Percentiles rank a stretch among this genome's conserved stretches.
Evolutionary conservation across 2,113 vertebrate genomes (phyloP).

Genomic region (Mustela lutreola): DNA sequence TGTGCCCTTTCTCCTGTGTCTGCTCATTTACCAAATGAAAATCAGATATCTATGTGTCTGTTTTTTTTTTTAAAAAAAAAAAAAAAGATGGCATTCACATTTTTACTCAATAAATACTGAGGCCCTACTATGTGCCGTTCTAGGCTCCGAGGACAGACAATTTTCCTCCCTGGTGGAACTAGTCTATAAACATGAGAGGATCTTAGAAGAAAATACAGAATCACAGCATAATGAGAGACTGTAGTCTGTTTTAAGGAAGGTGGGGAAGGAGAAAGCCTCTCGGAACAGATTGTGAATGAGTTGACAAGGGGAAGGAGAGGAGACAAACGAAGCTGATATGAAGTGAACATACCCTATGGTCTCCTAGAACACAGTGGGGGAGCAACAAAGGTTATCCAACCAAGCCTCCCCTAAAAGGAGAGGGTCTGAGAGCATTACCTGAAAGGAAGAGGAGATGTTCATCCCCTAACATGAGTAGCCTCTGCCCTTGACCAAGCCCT

Average conservation of each 20-base stretch:
- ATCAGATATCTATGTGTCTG: background rate
- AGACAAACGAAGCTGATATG: background rate
- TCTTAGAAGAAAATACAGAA: background rate
- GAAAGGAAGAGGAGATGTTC: background rate
- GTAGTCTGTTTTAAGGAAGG: background rate
- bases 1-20: background rate
- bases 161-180: background rate
- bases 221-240: background rate
- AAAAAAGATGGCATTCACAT: background rate
- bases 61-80: background rate
- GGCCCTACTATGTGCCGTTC: background rate
- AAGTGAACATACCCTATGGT: background rate
- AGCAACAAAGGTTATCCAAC: background rate
- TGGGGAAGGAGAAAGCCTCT: background rate
- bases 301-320: background rate
- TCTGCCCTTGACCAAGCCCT: background rate
- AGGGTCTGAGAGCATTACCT: background rate
- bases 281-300: background rate
- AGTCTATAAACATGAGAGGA: background rate
- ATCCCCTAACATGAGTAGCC: background rate
- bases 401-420: background rate
- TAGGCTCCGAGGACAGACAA: background rate
- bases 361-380: background rate
- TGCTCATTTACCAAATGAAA: constrained; percentile 14
- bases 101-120: background rate